phyloP scores from a whole-genome alignment of 2,888 invertebrate genomes.

The Cryptocheilus praepositus region DNA sequence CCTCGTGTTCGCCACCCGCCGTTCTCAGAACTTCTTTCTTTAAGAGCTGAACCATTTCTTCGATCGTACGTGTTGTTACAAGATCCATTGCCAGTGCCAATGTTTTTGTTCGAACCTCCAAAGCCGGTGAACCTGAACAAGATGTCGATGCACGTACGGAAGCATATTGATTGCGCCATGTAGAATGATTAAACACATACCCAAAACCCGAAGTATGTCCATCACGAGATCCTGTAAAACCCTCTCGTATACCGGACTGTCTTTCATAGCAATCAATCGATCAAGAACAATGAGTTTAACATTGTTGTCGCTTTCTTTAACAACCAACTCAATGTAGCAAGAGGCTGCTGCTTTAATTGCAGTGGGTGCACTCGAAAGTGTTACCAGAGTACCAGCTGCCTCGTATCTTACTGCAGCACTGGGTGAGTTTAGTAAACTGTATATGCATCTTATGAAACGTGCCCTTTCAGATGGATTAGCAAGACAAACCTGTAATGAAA shows the following conservation, averaged over 20 bases:
- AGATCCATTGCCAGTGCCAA: slow-evolving; percentile 90
- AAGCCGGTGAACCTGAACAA: slow-evolving; percentile 81
- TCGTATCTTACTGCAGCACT: slow-evolving; percentile 99
- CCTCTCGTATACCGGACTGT: slow-evolving; percentile 88
- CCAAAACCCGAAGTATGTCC: slow-evolving; percentile 96
- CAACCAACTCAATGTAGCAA: slow-evolving; percentile 98
- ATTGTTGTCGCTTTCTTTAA: slow-evolving; percentile 99
- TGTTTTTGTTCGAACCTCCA: slow-evolving; percentile 95
- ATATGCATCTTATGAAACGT: slow-evolving; percentile 98
- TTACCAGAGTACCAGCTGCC: slow-evolving; percentile 98
- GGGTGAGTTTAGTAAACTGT: slow-evolving; percentile 95
- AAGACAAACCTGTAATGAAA: slow-evolving; percentile 89
- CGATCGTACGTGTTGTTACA: slow-evolving; percentile 93
- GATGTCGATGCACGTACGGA: background rate
- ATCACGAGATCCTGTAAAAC: slow-evolving; percentile 94
- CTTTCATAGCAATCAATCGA: slow-evolving; percentile 91
- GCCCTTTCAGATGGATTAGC: slow-evolving; percentile 96
- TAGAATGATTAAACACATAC: slow-evolving; percentile 74
- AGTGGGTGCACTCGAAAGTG: slow-evolving; percentile 97
- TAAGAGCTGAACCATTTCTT: slow-evolving; percentile 94
- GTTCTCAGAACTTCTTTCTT: slow-evolving; percentile 96
- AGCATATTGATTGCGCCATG: background rate
- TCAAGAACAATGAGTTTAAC: slow-evolving; percentile 99
- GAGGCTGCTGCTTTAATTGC: slow-evolving; percentile 98
- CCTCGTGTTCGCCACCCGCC: slow-evolving; percentile 92